Base-by-base conservation (phyloP, 37 sponge, comb jelly and placozoan species). In the Haliclona indistincta region DNA sequence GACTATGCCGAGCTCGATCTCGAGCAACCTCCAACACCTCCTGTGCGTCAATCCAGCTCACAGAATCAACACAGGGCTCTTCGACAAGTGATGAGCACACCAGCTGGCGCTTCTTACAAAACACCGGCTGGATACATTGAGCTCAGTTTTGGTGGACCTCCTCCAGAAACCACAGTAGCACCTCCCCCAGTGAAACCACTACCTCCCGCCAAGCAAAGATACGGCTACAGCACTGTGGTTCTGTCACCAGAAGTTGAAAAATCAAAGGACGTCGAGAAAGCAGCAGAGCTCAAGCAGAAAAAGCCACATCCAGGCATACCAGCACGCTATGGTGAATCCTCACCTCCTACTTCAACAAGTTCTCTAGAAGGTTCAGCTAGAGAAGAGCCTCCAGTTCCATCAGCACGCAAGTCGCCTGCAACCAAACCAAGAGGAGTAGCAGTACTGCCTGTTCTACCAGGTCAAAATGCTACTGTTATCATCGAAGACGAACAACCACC, bases 231-330 rank as follows among this genome's bases (percentile, higher is more conserved):
- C 28, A 20, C 11, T 20, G 60, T 58, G 26, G n/a, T 58, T 7
- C 7, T 58, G 28, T 25, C 60, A 25, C 26, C 22, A n/a, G 51
- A 47, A 17, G 51, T 17, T 47, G 28, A 7, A 7, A 20, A 20
- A 25, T 7, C 6, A 6, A 58, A 58, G 25, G 60, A 58, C 28
- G 60, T 58, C 60, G 60, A 58, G 11, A 58, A 58, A n/a, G 60
- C 60, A n/a, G 11, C n/a, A n/a, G 26, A 58, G n/a, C 28, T 58
- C 6, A 58, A 58, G n/a, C 26, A 20, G 6, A 58, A 58, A 25
- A 11, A n/a, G n/a, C 26, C 60, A n/a, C 60, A 20, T 25, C 60
- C 60, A n/a, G 7, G 26, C 23, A 11, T n/a, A 6, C 60, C 60
- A n/a, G 22, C 60, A 7, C 11, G 60, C 6, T 58, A 58, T 20